Base-by-base conservation (phyloP, 2,888 invertebrate species). In the Conus canariensis region DNA sequence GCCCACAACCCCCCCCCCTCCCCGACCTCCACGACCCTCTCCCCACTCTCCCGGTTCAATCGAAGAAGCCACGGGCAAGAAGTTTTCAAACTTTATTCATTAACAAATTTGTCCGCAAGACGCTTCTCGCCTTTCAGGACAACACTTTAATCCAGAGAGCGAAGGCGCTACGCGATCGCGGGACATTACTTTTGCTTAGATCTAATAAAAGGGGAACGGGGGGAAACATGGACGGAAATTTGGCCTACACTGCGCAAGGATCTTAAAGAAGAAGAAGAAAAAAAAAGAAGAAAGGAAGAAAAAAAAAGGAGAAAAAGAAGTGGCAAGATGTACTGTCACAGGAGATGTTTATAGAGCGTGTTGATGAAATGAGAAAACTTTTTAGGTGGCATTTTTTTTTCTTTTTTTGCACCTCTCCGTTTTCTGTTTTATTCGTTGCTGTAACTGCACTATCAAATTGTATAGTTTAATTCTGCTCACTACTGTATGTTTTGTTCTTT, bases 21-120 rank as follows among this genome's bases (percentile, higher is more conserved):
- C 30, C 5, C 3, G 7, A 8, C 7, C 25, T 4, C 74, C 74
- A 25, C 25, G 1, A 2, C 16, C 14, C 70, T 70, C 22, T 0
- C 70, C 70, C 77, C 30, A 8, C 77, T 4, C 25, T 5, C 25
- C 30, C 56, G 82, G 59, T 67, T 87, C 87, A 87, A 58, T 87
- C 25, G 87, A 70, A 12, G 74, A 12, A 45, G 67, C 19, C 45
- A 74, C 64, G 87, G 87, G 10, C 25, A 87, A 74, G 74, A 87
- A 87, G 87, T 87, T 87, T 87, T 70, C 70, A 58, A 87, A 87
- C 87, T 87, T 87, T 87, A 87, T 87, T 87, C 87, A 87, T 87
- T 87, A 87, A 74, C 67, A 87, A 70, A 87, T 87, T 70, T 87
- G 87, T 87, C 87, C 74, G n/a, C 70, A 87, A 86, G 86, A 64